A percentile compares a stretch with the other conserved stretches of the same genome.
phyloP scores from a whole-genome alignment of 2,113 vertebrate species.

The Centropus unirufus region DNA sequence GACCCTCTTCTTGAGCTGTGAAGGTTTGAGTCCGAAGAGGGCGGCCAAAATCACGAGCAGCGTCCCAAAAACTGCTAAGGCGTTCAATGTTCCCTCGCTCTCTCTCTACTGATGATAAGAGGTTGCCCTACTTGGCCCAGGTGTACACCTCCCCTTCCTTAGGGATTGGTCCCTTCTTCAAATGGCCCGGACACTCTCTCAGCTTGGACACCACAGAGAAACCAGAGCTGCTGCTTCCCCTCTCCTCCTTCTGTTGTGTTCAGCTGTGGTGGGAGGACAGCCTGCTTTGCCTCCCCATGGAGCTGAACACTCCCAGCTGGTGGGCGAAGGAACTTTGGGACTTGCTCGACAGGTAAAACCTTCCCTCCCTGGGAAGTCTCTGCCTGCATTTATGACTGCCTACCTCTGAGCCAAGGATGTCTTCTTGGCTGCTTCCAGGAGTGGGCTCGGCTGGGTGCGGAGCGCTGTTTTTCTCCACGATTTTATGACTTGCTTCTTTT shows the following conservation, averaged over 20 bases:
- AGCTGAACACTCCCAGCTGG: neutral
- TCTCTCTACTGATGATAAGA: neutral
- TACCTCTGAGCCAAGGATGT: conserved; percentile 32
- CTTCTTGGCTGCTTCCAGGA: conserved; percentile 17
- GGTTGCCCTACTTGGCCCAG: neutral
- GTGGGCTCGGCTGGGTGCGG: neutral
- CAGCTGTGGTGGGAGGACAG: neutral
- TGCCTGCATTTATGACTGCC: neutral
- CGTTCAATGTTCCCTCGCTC: neutral
- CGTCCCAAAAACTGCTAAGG: neutral
- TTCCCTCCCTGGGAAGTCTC: conserved; percentile 28
- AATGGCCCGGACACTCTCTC: neutral
- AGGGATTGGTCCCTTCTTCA: neutral
- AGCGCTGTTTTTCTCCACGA: neutral
- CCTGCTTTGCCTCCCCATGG: accelerated
- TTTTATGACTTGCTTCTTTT: conserved; percentile 9
- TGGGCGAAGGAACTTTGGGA: neutral
- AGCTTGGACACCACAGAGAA: neutral
- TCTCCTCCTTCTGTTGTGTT: neutral
- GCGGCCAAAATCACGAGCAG: neutral
- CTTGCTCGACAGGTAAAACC: conserved; percentile 25
- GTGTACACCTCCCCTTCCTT: neutral
- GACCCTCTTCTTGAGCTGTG: accelerated
- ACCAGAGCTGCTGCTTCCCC: neutral
- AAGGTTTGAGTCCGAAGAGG: neutral